These are phyloP conservation scores for Etheostoma spectabile DNA, from an alignment of 2,113 vertebrate species.

Conservation along the genomic window DNA sequence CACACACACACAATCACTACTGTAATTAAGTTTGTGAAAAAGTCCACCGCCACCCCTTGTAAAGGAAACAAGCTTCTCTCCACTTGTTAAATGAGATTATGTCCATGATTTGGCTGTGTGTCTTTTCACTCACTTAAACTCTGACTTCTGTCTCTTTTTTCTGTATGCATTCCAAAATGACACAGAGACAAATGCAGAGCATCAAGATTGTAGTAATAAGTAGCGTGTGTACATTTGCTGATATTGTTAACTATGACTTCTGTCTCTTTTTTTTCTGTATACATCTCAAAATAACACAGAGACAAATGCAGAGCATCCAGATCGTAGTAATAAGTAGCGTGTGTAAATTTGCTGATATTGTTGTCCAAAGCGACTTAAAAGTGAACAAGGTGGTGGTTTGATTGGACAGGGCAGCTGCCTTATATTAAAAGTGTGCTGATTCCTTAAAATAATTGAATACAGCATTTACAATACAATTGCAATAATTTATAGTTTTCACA, in stretches of 20 bases:
- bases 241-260: not conserved
- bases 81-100: conserved; percentile 33
- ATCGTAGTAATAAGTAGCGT: no score
- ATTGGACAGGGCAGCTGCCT: not conserved
- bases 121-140: not conserved
- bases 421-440: no score
- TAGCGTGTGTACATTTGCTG: not conserved
- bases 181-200: not conserved
- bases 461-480: not conserved
- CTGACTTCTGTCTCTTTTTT: not conserved
- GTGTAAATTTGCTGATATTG: not conserved
- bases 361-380: not conserved
- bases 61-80: conserved; percentile 28
- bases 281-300: not conserved
- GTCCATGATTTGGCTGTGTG: not conserved
- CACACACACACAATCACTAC: conserved; percentile 26
- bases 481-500: not conserved
- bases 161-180: not conserved
- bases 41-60: conserved; percentile 24
- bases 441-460: not conserved
- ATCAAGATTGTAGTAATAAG: no score
- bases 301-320: not conserved
- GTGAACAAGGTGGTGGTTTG: not conserved
- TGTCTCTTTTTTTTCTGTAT: not conserved
- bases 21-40: no score